Conservation (phyloP, 2,888 invertebrate species). For the Tipula unca region DNA sequence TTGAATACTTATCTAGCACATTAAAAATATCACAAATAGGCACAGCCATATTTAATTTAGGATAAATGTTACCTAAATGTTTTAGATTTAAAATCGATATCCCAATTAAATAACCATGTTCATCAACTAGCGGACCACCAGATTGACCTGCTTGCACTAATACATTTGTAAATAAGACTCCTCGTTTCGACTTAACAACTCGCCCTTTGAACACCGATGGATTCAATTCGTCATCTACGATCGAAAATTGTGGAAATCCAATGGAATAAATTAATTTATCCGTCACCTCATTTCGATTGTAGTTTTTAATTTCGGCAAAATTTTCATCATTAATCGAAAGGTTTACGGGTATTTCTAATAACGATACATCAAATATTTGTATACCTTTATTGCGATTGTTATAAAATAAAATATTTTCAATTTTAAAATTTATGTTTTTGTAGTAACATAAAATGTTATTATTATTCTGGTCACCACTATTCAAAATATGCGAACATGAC, state of each 20-base stretch:
- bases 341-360: neutral
- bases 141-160: neutral
- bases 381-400: neutral
- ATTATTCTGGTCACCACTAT: neutral
- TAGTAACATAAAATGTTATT: neutral
- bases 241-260: neutral
- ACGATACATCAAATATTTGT: neutral
- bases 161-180: neutral
- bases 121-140: neutral
- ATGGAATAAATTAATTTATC: conserved; percentile 1
- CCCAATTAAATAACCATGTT: neutral
- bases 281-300: neutral
- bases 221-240: neutral
- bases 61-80: neutral
- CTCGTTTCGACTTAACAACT: neutral
- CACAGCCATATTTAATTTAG: neutral
- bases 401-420: neutral
- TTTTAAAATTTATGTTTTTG: neutral
- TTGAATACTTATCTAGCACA: neutral
- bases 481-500: neutral
- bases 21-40: neutral
- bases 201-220: neutral
- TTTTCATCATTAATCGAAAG: neutral
- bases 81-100: neutral
- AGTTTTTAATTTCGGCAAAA: neutral